phyloP scores from a whole-genome alignment of 2,888 invertebrate genomes.

The Syrista parreyssii region DNA sequence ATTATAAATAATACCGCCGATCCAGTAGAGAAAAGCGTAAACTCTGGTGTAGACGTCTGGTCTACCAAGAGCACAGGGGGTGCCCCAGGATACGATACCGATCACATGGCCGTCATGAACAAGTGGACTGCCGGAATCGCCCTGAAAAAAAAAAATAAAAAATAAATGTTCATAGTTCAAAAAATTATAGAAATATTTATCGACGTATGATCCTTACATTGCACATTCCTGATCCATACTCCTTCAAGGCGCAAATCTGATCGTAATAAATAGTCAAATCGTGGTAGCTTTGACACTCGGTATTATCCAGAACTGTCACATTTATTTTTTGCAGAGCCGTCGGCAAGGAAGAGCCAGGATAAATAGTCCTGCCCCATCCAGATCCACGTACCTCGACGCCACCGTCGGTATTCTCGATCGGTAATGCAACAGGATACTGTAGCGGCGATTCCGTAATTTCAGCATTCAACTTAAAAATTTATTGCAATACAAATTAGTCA shows the following conservation, averaged over 20 bases:
- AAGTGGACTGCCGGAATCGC: constrained; percentile 19
- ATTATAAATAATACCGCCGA: constrained; percentile 9
- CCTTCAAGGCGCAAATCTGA: constrained; percentile 4
- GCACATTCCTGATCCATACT: constrained; percentile 11
- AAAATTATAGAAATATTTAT: not conserved
- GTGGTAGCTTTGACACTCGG: constrained; percentile 17
- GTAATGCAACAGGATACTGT: constrained; percentile 9
- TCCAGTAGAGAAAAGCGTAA: constrained; percentile 13
- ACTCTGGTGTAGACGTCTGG: constrained; percentile 22
- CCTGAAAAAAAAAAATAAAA: constrained; percentile 2
- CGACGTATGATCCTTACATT: not conserved
- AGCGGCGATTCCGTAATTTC: constrained; percentile 10
- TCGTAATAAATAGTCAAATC: not conserved
- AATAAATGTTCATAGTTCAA: not conserved
- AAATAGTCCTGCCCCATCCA: constrained; percentile 14
- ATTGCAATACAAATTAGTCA: too few relatives aligned
- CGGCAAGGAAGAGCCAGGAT: constrained; percentile 23
- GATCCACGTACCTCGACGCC: constrained; percentile 7
- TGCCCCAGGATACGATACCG: constrained; percentile 20
- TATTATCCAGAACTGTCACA: constrained; percentile 16
- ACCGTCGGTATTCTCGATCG: constrained; percentile 1
- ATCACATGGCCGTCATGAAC: constrained; percentile 11
- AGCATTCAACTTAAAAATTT: not conserved
- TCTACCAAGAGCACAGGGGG: constrained; percentile 11
- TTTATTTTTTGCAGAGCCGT: constrained; percentile 23